Evolutionary conservation across 2,113 vertebrate species (phyloP).

Genomic region (Nerophis ophidion): DNA sequence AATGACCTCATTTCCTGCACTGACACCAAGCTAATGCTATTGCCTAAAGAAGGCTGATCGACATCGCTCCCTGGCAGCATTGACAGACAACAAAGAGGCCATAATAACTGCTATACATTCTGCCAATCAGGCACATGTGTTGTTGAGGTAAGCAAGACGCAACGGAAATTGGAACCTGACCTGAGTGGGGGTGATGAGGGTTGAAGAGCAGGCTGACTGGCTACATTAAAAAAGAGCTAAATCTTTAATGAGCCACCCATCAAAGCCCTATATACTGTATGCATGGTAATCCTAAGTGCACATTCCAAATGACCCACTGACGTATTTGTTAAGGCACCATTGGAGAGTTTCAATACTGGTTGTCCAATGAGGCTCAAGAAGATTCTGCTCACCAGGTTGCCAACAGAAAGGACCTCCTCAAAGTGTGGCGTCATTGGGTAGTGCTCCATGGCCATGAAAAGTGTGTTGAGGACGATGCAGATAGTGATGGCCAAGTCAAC

Average conservation of each 20-base stretch:
- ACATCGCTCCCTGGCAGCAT: conserved; percentile 20
- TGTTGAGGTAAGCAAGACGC: conserved; percentile 31
- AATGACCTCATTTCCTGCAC: conserved; percentile 57
- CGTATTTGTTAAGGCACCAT: conserved; percentile 32
- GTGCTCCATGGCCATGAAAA: conserved; percentile 99
- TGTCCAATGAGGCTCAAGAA: conserved; percentile 1
- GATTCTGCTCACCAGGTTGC: conserved; percentile 85
- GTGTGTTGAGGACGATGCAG: conserved; percentile 95
- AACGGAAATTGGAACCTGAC: conserved; percentile 35
- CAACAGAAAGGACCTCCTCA: conserved; percentile 77
- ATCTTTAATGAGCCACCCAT: conserved; percentile 62
- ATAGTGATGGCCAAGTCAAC: conserved; percentile 98
- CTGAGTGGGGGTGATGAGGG: conserved; percentile 32
- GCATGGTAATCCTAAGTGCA: conserved; percentile 49
- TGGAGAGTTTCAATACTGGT: conserved; percentile 7
- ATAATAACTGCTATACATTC: conserved; percentile 19
- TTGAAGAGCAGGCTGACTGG: conserved; percentile 40
- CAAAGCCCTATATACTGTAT: conserved; percentile 32
- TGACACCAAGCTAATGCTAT: conserved; percentile 25
- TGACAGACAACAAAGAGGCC: conserved; percentile 21
- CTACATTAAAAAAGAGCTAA: conserved; percentile 60
- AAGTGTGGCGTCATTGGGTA: conserved; percentile 89
- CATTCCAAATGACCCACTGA: conserved; percentile 37
- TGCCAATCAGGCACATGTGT: conserved; percentile 11
- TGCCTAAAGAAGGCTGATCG: conserved; percentile 31